Base-by-base conservation (phyloP, 2,113 vertebrate species). In the Ptyas mucosa region DNA sequence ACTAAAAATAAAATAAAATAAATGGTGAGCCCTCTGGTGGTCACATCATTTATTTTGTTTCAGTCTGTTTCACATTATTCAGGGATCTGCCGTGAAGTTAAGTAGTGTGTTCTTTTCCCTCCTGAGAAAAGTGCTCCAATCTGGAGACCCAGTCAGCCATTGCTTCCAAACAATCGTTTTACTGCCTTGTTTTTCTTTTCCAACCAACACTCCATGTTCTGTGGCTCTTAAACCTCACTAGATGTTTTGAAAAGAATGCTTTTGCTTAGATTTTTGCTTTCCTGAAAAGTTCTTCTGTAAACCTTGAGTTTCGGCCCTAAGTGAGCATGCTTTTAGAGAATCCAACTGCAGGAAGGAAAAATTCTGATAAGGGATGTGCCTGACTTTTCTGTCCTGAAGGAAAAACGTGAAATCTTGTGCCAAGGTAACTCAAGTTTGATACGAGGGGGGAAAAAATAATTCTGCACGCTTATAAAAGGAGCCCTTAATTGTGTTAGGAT, bases 21-120 rank as follows among this genome's bases (percentile, higher is more conserved):
- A 87, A 51, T 39, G 9, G 46, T 88, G 91, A 88, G 91, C 85
- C 85, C 91, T 69, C 91, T 92, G 49, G 91, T 92, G 91, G 91
- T 34, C 85, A 88, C 46, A 53, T 12, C 39, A 5, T 18, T 39
- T 18, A 23, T n/a, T 12, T 87, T n/a, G 20, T 52, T 64, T 24
- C 54, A 86, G 8, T 1, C 43, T 55, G 14, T 39, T 52, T 85
- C 26, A 46, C 10, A n/a, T 61, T 49, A 89, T 26, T 49, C 18
- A 26, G 7, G 43, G 39, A 39, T 26, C 43, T 49, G 39, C 88
- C 20, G 9, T 29, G 26, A 89, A 61, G 58, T 49, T 43, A 61
- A 26, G 57, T 52, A 29, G 24, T 46, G 43, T 58, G 43, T 89
- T 58, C 34, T 81, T 52, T 61, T 46, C 3, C 12, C 55, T 51